Conservation (phyloP, 2,797 vertebrate genomes). For the Poeciliopsis gracilis region DNA sequence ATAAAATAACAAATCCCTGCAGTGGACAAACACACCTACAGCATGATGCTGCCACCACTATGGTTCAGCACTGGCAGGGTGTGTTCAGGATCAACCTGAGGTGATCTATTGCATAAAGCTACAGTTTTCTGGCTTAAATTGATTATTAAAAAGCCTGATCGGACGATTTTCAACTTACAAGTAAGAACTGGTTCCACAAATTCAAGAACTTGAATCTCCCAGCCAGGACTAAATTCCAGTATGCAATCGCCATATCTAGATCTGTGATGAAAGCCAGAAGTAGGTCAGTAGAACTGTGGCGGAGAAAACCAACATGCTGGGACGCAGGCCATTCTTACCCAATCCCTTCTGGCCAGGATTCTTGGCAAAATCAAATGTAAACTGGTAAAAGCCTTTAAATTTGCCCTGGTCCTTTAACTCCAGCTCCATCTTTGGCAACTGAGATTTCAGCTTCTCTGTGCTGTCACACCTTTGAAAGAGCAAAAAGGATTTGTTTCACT, state of each 20-base stretch:
- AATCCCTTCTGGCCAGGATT: constrained; percentile 98
- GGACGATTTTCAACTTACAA: constrained; percentile 85
- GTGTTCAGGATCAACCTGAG: background rate
- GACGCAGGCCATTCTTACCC: constrained; percentile 82
- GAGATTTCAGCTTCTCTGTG: constrained; percentile 98
- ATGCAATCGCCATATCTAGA: constrained; percentile 99
- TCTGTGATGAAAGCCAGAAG: constrained; percentile 77
- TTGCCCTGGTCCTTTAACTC: constrained; percentile 96
- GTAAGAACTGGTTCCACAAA: constrained; percentile 99
- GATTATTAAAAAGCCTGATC: too few species aligned
- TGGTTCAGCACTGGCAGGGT: background rate
- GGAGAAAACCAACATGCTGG: too few species aligned
- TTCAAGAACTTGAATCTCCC: constrained; percentile 99
- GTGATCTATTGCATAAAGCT: background rate
- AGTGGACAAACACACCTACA: background rate
- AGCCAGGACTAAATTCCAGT: constrained; percentile 99
- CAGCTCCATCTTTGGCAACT: constrained; percentile 98
- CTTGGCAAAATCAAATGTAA: constrained; percentile 99
- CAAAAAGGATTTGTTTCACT: background rate
- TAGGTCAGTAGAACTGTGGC: background rate
- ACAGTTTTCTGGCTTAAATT: background rate
- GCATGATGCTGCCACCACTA: background rate
- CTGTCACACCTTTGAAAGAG: constrained; percentile 89
- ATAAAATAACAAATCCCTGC: background rate
- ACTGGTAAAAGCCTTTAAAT: constrained; percentile 99